Base-by-base conservation (phyloP, 2,797 vertebrate species). In the Enteromius anoplus region DNA sequence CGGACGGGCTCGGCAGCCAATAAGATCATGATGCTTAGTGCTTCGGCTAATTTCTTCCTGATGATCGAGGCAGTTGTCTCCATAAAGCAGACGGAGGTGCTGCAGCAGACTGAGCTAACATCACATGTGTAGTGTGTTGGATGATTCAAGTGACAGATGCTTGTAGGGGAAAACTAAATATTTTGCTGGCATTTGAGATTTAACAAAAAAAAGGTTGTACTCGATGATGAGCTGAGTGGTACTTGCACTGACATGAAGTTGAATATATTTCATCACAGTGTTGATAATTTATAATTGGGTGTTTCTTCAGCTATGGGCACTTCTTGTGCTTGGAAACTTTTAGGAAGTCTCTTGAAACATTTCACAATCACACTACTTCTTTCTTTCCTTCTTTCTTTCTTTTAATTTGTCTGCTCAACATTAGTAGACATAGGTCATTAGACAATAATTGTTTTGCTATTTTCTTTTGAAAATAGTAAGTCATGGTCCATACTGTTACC, bases 41-140 rank as follows among this genome's bases (percentile, higher is more conserved):
- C 82, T 84, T 65, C 80, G 69, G 80, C 86, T 89, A 89, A 91
- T 89, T 89, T 89, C 85, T 89, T 89, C 90, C 90, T 89, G 85
- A 91, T 89, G 90, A 89, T 87, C 84, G 76, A 83, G 80, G 87
- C 85, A 80, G 84, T 86, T 85, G 70, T 82, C 82, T 89, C 84
- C 82, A 78, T 87, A 84, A 88, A 82, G 65, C 81, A 85, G 85
- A 83, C 84, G 68, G 87, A 84, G 75, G 72, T 47, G 53, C 72
- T 72, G 62, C 71, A 47, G 26, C 23, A 15, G 75, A 73, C 73
- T 65, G 71, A 81, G 84, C 80, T 75, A 34, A 64, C 70, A 37
- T 83, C 75, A 77, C 82, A 78, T 85, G 77, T 83, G 68, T 73
- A 82, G 64, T 49, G 53, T 78, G 77, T 86, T 82, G 80, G 78